These are phyloP conservation scores for Oncorhynchus gorbuscha DNA, from an alignment of 2,113 vertebrate species.

Conservation along the genomic window DNA sequence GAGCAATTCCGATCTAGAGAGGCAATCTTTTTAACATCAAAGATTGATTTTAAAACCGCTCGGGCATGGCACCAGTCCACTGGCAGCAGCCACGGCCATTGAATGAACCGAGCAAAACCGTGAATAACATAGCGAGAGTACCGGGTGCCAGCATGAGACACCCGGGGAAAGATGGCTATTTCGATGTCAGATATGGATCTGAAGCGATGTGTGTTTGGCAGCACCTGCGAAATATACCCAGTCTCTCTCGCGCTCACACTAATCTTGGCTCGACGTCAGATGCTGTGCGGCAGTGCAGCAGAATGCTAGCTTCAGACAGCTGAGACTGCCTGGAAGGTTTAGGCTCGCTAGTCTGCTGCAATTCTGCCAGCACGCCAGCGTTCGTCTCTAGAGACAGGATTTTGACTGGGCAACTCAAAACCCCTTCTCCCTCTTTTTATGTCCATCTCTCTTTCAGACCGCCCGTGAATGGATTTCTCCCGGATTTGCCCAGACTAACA, in stretches of 20 bases:
- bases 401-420: constrained; percentile 67
- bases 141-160: constrained; percentile 28
- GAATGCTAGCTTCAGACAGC: constrained; percentile 75
- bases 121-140: constrained; percentile 45
- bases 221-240: constrained; percentile 72
- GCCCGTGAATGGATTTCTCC: constrained; percentile 83
- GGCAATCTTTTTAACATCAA: constrained; percentile 66
- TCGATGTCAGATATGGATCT: constrained; percentile 67
- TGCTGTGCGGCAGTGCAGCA: constrained; percentile 92
- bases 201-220: constrained; percentile 76
- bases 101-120: constrained; percentile 51
- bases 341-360: constrained; percentile 49
- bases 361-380: constrained; percentile 47
- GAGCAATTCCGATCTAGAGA: constrained; percentile 62
- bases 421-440: constrained; percentile 40
- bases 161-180: constrained; percentile 50
- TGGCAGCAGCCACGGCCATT: constrained; percentile 32
- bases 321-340: constrained; percentile 59
- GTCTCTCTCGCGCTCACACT: constrained; percentile 64
- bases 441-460: constrained; percentile 78
- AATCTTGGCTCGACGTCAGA: constrained; percentile 90
- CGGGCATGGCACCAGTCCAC: constrained; percentile 22
- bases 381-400: constrained; percentile 56
- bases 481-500: constrained; percentile 85
- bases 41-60: constrained; percentile 54